Percentiles rank a stretch among this genome's conserved stretches.
Conservation (phyloP, 2,113 vertebrate species). For the Istiophorus platypterus region DNA sequence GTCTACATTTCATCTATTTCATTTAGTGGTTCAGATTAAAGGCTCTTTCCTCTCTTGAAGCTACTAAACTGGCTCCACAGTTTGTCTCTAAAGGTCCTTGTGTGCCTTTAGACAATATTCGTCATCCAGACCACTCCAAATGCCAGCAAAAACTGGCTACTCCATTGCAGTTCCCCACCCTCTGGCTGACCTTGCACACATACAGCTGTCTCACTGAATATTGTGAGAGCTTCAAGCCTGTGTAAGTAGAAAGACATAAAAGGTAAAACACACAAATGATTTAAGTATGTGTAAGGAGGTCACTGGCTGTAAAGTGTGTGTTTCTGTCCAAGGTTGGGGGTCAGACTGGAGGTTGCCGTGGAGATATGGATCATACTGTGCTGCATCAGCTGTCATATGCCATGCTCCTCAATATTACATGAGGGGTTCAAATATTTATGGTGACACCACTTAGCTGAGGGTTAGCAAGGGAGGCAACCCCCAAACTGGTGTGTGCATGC, state of each 20-base stretch:
- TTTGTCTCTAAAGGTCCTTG: slow-evolving; percentile 2
- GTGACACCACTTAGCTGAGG: slow-evolving; percentile 68
- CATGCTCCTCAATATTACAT: slow-evolving; percentile 75
- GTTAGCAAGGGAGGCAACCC: slow-evolving; percentile 52
- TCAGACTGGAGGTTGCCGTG: slow-evolving; percentile 12
- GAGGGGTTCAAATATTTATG: slow-evolving; percentile 82
- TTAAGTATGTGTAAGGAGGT: slow-evolving; percentile 1
- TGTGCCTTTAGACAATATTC: background rate
- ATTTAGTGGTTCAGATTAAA: background rate
- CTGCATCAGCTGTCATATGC: slow-evolving; percentile 66
- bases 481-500: slow-evolving; percentile 3
- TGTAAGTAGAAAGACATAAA: background rate
- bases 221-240: background rate
- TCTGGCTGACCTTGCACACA: slow-evolving; percentile 56
- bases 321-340: background rate
- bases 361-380: slow-evolving; percentile 30
- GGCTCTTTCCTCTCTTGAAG: background rate
- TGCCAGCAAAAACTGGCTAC: slow-evolving; percentile 23
- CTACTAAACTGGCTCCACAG: background rate
- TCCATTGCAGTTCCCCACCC: slow-evolving; percentile 24
- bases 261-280: background rate
- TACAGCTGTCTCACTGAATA: slow-evolving; percentile 35
- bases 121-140: background rate
- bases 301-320: background rate
- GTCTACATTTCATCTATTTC: background rate